Conservation (phyloP, 2,113 vertebrate species). For the Coptodon rendalli region DNA sequence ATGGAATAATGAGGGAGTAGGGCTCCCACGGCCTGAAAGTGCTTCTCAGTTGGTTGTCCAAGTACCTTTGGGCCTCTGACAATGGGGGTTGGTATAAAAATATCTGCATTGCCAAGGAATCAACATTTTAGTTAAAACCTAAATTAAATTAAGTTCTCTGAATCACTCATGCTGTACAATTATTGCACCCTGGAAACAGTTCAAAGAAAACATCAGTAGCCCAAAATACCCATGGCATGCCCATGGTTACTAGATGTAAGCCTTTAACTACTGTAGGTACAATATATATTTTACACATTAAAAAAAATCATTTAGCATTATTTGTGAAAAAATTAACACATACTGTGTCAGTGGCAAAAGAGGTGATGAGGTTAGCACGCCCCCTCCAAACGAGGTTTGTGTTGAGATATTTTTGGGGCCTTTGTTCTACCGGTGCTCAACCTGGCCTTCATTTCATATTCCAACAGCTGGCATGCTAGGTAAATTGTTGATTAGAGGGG, state of each 20-base stretch:
- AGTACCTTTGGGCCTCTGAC: background rate
- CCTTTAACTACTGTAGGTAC: background rate
- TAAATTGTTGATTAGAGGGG: background rate
- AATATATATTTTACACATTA: background rate
- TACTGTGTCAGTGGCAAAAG: background rate
- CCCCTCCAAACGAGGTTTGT: background rate
- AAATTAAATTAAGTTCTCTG: background rate
- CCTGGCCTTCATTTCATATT: background rate
- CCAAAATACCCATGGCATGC: background rate
- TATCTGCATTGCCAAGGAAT: background rate
- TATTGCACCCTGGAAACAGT: fast-evolving
- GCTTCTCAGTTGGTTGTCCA: background rate
- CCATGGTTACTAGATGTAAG: background rate
- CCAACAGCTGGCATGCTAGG: background rate
- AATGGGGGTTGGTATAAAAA: background rate
- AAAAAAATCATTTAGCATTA: background rate
- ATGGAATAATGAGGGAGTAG: background rate
- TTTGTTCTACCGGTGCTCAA: background rate
- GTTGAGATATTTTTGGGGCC: background rate
- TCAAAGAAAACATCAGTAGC: background rate
- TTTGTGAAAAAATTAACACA: fast-evolving
- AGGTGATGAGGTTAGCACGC: background rate
- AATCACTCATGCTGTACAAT: background rate
- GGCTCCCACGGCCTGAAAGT: background rate
- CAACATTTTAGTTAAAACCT: background rate